Base-by-base conservation (phyloP, 2,888 invertebrate genomes). In the Amiota communis region DNA sequence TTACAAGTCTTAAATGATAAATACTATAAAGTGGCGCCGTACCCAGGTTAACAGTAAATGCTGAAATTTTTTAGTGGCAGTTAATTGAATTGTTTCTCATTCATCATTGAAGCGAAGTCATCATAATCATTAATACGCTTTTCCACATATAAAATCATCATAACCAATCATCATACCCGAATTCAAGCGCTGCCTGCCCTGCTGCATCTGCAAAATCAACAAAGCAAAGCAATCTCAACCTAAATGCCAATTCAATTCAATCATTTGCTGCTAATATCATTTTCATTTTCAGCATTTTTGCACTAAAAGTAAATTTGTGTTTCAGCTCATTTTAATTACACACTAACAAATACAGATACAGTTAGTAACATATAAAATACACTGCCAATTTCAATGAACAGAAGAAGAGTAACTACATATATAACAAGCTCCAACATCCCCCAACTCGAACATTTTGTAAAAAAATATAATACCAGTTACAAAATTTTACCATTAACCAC, bases 351-450 rank as follows among this genome's bases (percentile, higher is more conserved):
- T 23, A 56, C 56, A 57, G n/a, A 57, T 15, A 59, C 46, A 70
- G 8, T 23, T 23, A 23, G 3, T 2, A 23, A 59, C 17, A 70
- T 8, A 13, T 36, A 6, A 2, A 23, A 6, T 15, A 64, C 65
- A 64, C 36, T 59, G 59, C 59, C 59, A 65, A 17, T 2, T 48
- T 67, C 36, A 67, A 74, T 49, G 46, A 69, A 57, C 68, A 73
- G 63, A 76, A 57, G 15, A 78, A 79, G 79, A 81, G n/a, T n/a
- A 23, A 23, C 1, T 80, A n/a, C n/a, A n/a, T n/a, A n/a, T n/a
- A n/a, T 78, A 83, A 80, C 76, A 75, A 79, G 47, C 13, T 48
- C n/a, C 17, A 20, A 15, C 10, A n/a, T n/a, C 12, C 20, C 12
- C 11, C 15, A 17, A 59, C 20, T 4, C 8, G 1, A 59, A 59